Evolutionary conservation across 2,797 vertebrate species (phyloP).

Genomic region (Selene dorsalis): DNA sequence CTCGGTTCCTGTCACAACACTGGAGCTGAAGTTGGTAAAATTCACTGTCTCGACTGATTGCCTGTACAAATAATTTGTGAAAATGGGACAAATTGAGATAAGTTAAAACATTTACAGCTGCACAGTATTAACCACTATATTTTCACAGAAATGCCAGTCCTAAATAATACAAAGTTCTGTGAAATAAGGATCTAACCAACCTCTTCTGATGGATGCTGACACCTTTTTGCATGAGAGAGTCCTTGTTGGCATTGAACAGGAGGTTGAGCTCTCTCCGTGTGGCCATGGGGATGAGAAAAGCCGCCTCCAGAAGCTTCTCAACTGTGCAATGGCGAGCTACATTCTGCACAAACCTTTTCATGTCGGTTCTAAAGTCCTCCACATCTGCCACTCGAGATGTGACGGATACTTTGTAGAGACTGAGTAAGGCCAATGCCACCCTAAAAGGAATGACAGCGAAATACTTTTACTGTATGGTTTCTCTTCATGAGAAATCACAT

Average conservation of each 20-base stretch:
- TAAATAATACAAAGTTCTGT: background rate
- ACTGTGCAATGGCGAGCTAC: constrained; percentile 78
- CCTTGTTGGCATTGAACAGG: constrained; percentile 89
- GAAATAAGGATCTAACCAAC: constrained; percentile 66
- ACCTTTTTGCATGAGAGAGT: constrained; percentile 86
- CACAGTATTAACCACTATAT: background rate
- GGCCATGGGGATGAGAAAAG: constrained; percentile 87
- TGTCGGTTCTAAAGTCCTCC: constrained; percentile 84
- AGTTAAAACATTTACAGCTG: background rate
- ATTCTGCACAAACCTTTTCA: constrained; percentile 86
- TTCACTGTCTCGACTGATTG: constrained; percentile 85
- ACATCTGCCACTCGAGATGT: constrained; percentile 82
- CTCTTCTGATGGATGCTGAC: constrained; percentile 86
- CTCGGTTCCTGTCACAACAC: constrained; percentile 84
- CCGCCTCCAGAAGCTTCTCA: constrained; percentile 86
- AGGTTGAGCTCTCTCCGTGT: constrained; percentile 90
- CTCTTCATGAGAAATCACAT: background rate
- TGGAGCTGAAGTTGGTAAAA: constrained; percentile 85
- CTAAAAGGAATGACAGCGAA: constrained; percentile 71
- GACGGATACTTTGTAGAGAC: constrained; percentile 86
- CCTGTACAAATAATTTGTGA: constrained; percentile 68
- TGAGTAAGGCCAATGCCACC: constrained; percentile 87
- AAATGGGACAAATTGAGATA: background rate
- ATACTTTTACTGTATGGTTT: background rate
- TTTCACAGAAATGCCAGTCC: background rate